Evolutionary conservation across 2,113 vertebrate genomes (phyloP), one percentile per base, ranked within the genome.

Genomic region (Myotis brandtii): DNA sequence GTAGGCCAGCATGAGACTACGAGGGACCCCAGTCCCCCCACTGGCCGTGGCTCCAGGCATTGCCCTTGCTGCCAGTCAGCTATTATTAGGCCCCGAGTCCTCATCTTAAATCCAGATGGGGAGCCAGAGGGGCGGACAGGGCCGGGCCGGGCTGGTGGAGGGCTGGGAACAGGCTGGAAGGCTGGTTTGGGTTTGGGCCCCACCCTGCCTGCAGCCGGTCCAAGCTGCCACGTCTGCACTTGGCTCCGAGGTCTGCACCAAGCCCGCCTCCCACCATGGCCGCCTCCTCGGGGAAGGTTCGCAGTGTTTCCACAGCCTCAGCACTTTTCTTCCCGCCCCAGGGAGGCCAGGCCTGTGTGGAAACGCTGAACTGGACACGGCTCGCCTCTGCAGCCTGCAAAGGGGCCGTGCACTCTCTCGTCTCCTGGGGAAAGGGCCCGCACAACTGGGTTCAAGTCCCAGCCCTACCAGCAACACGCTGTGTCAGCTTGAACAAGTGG

Each of bases 141-240:
- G 82, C 86, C 2, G 3, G 62, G 86, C 86, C 2, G 2, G 76
- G 95, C 62, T 77, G 92, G 48, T 0, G n/a, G 87, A 70, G 30
- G 77, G 83, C 93, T 95, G 97, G 95, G 95, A 97, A 95, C 40
- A 52, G 20, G 93, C 94, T 83, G n/a, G 64, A 87, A 96, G 97
- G 95, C 91, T 1, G 32, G 89, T 82, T 90, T 21, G n/a, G 83
- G 93, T 86, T 93, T 73, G 86, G 72, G 96, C 97, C 70, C 97
- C 97, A 95, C 97, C 95, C 96, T 7, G 76, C 92, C 97, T 92
- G 75, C n/a, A 69, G 67, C 67, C 67, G 93, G 92, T 95, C 97
- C 92, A 90, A 93, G 87, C 96, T 37, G 93, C 97, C 97, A 97
- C 97, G 89, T 96, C 93, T 95, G 84, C 97, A 96, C 96, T 97